Conservation (phyloP, 2,797 vertebrate species). For the Spondyliosoma cantharus region DNA sequence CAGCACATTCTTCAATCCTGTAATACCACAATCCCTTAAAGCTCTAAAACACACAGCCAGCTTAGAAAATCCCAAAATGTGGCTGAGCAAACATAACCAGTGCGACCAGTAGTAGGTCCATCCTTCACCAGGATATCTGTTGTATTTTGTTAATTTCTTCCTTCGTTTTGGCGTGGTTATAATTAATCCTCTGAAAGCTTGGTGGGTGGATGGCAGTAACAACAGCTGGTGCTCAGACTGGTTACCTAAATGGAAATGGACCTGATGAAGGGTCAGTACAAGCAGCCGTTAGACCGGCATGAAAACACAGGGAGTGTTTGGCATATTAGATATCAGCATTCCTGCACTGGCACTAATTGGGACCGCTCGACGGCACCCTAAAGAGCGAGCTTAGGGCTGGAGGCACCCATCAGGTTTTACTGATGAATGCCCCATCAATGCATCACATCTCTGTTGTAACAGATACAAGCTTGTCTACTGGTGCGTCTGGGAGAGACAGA, state of each 20-base stretch:
- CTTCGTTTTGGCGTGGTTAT: slow-evolving; percentile 18
- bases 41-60: slow-evolving; percentile 32
- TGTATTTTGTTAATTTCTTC: not conserved
- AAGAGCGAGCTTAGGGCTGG: not conserved
- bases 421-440: slow-evolving; percentile 9
- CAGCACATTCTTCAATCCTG: slow-evolving; percentile 57
- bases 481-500: slow-evolving; percentile 55
- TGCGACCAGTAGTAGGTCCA: not conserved
- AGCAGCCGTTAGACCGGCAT: slow-evolving; percentile 6
- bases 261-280: slow-evolving; percentile 8
- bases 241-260: slow-evolving; percentile 27
- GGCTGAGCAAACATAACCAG: not conserved
- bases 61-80: slow-evolving; percentile 23
- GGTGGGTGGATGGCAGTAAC: slow-evolving; percentile 36
- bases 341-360: not conserved
- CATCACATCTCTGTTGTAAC: slow-evolving; percentile 24
- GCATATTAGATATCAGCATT: slow-evolving; percentile 17
- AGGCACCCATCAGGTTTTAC: slow-evolving; percentile 12
- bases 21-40: slow-evolving; percentile 58
- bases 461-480: slow-evolving; percentile 30
- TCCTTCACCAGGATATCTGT: not conserved
- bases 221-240: slow-evolving; percentile 59
- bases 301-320: not conserved
- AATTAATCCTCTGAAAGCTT: slow-evolving; percentile 53
- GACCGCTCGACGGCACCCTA: not conserved